Evolutionary conservation across 1,140 invertebrate species (phyloP).

Genomic region (Venustaconcha ellipsiformis): DNA sequence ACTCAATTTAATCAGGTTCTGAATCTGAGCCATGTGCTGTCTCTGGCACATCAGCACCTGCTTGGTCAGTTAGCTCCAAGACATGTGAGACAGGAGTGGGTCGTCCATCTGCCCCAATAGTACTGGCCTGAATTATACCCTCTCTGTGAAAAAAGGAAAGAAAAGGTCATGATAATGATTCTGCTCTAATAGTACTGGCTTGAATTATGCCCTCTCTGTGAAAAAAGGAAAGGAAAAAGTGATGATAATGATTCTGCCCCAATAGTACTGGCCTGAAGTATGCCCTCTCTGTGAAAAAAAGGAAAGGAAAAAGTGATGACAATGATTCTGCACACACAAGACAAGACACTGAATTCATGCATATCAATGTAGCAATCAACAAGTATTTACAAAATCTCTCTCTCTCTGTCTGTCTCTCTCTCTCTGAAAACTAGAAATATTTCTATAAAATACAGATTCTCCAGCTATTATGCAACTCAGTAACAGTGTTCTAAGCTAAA

Average conservation of each 20-base stretch:
- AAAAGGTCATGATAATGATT: neutral
- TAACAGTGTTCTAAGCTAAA: too few species aligned
- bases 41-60: too few species aligned
- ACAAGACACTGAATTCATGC: neutral
- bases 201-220: conserved; percentile 83
- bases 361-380: neutral
- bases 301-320: conserved; percentile 21
- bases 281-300: conserved; percentile 75
- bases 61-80: conserved; percentile 74
- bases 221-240: too few species aligned
- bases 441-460: too few species aligned
- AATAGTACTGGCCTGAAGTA: conserved; percentile 90
- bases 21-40: too few species aligned
- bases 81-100: conserved; percentile 92
- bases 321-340: neutral
- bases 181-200: conserved; percentile 82
- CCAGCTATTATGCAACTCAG: too few species aligned
- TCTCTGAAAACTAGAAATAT: too few species aligned
- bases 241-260: too few species aligned
- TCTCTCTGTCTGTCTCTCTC: too few species aligned
- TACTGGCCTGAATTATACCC: conserved; percentile 89
- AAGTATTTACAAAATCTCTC: neutral
- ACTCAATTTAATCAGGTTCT: too few species aligned
- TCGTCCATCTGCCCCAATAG: conserved; percentile 89
- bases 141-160: conserved; percentile 69